phyloP scores from a whole-genome alignment of 2,797 vertebrate species.

The Epinephelus awoara region DNA sequence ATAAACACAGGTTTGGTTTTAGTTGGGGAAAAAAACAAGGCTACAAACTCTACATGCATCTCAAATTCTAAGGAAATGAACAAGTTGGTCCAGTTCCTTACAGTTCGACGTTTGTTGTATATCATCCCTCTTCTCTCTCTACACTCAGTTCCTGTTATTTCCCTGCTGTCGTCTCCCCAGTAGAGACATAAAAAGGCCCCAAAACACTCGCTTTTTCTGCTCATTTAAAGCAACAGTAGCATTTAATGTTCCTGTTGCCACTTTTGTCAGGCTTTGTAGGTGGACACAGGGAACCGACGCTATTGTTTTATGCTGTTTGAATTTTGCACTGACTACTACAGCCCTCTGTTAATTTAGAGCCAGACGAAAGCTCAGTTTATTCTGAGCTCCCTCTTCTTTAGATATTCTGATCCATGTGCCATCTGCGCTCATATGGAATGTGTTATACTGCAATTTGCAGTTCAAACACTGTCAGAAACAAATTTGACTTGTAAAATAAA shows the following conservation, averaged over 20 bases:
- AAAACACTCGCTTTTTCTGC: background rate
- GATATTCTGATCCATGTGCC: slow-evolving; percentile 1
- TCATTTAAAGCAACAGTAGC: slow-evolving; percentile 6
- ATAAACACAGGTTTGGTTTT: background rate
- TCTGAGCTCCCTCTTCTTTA: background rate
- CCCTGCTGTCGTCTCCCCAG: background rate
- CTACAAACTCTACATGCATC: background rate
- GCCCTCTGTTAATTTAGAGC: slow-evolving; percentile 3
- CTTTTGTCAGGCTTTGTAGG: background rate
- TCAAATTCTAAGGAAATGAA: background rate
- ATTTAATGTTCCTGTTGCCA: background rate
- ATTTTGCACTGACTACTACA: slow-evolving; percentile 1
- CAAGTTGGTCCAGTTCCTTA: too few species aligned
- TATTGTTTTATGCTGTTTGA: slow-evolving; percentile 15
- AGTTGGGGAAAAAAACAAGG: background rate
- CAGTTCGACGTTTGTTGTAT: too few species aligned
- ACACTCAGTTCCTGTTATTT: background rate
- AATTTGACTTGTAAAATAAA: slow-evolving; percentile 11
- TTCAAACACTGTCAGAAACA: slow-evolving; percentile 24
- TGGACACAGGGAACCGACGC: background rate
- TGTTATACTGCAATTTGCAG: background rate
- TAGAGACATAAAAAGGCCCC: background rate
- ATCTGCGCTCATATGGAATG: slow-evolving; percentile 7
- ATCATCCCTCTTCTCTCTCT: background rate
- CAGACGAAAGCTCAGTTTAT: slow-evolving; percentile 1